phyloP scores from a whole-genome alignment of 2,888 invertebrate species.

The Lumbricus terrestris region DNA sequence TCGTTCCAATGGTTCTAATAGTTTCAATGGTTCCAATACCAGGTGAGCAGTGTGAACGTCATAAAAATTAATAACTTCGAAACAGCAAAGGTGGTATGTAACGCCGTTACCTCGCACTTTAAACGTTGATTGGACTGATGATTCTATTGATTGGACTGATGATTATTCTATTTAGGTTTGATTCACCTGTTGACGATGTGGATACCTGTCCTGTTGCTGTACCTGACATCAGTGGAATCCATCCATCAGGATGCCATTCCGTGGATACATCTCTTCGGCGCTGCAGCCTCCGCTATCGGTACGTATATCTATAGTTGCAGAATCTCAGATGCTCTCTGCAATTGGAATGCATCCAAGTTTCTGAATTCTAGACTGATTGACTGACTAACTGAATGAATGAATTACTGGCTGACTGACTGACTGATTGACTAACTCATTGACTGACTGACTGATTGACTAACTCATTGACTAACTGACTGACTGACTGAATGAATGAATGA shows the following conservation, averaged over 20 bases:
- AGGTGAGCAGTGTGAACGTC: too few relatives aligned
- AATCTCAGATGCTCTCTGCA: neutral
- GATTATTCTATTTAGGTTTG: neutral
- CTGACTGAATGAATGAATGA: neutral
- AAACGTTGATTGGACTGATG: too few relatives aligned
- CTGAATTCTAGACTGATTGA: neutral
- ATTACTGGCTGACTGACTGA: constrained; percentile 21
- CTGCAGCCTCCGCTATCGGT: neutral
- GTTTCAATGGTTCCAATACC: too few relatives aligned
- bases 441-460: constrained; percentile 20
- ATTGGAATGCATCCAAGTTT: neutral
- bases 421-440: too few relatives aligned
- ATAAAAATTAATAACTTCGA: too few relatives aligned
- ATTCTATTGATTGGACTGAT: too few relatives aligned
- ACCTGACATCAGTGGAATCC: neutral
- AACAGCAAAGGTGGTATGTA: too few relatives aligned
- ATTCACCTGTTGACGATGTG: constrained; percentile 9
- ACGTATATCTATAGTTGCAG: neutral
- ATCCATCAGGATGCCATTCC: neutral
- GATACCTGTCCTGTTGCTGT: neutral
- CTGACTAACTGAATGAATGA: too few relatives aligned
- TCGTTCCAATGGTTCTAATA: too few relatives aligned
- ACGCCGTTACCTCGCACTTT: too few relatives aligned
- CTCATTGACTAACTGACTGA: constrained; percentile 24
- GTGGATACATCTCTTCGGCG: neutral